These are phyloP conservation scores for Oryzias woworae DNA, from an alignment of 2,113 vertebrate genomes.

Conservation along the genomic window DNA sequence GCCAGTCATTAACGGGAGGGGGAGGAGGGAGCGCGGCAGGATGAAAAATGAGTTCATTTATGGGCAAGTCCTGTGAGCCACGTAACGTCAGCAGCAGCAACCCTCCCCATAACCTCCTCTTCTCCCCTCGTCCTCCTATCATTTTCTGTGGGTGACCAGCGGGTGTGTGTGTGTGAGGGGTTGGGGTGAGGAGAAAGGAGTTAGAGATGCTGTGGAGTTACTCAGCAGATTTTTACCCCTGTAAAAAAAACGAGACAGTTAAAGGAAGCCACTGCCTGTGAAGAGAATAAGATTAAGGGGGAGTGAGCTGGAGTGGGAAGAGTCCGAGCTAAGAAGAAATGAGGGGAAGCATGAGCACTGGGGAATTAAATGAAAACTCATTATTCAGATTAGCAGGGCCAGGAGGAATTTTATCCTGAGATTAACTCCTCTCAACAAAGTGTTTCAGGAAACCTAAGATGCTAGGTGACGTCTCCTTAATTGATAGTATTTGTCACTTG, in stretches of 20 bases:
- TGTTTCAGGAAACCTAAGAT: constrained; percentile 30
- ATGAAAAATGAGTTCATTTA: constrained; percentile 88
- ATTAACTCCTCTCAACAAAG: constrained; percentile 49
- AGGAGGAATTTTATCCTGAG: constrained; percentile 51
- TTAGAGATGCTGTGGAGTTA: constrained; percentile 58
- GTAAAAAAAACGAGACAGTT: constrained; percentile 24
- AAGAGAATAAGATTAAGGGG: constrained; percentile 47
- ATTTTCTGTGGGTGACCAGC: constrained; percentile 53
- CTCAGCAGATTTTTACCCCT: constrained; percentile 72
- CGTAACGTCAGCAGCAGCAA: constrained; percentile 73
- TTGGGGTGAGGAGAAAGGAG: constrained; percentile 13
- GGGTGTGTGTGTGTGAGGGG: constrained; percentile 18
- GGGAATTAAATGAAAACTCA: constrained; percentile 51
- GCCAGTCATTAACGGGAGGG: constrained; percentile 80
- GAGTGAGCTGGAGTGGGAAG: constrained; percentile 39
- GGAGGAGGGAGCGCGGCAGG: constrained; percentile 73
- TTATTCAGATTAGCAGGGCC: constrained; percentile 63
- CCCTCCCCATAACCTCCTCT: constrained; percentile 19
- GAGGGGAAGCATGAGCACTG: constrained; percentile 51
- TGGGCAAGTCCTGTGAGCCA: constrained; percentile 79
- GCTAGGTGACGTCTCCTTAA: constrained; percentile 22
- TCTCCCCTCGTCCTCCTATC: constrained; percentile 52
- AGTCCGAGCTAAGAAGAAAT: constrained; percentile 44
- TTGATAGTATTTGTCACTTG: constrained; percentile 12
- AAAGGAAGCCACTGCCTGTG: constrained; percentile 34